These are phyloP conservation scores for Lepidocolaptes lacrymiger DNA, from an alignment of 2,797 vertebrate species.

Conservation along the genomic window DNA sequence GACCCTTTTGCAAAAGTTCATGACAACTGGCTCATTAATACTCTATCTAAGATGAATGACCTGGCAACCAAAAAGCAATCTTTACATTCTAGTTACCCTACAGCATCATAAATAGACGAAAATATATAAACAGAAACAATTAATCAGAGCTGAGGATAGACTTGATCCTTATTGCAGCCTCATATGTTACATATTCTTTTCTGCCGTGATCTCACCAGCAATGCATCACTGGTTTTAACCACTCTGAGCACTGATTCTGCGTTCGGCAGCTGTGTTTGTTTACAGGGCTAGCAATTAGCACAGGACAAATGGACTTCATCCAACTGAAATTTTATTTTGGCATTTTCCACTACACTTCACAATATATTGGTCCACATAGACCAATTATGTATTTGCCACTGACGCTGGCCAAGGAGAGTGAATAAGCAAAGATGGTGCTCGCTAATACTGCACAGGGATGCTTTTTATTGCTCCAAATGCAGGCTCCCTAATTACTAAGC, in stretches of 20 bases:
- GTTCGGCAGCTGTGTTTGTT: slow-evolving; percentile 85
- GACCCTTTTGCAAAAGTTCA: slow-evolving; percentile 8
- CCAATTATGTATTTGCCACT: slow-evolving; percentile 67
- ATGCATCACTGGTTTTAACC: slow-evolving; percentile 70
- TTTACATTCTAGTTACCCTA: slow-evolving; percentile 19
- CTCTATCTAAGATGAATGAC: neutral
- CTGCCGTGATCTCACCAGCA: slow-evolving; percentile 71
- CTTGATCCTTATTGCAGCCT: slow-evolving; percentile 31
- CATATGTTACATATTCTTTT: slow-evolving; percentile 51
- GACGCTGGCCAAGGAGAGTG: slow-evolving; percentile 40
- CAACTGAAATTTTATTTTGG: slow-evolving; percentile 66
- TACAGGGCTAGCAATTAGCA: slow-evolving; percentile 76
- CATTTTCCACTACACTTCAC: slow-evolving; percentile 73
- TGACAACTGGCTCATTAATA: neutral
- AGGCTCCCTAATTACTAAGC: neutral
- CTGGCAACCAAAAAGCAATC: slow-evolving; percentile 11
- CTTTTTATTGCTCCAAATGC: neutral
- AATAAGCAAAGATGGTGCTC: slow-evolving; percentile 12
- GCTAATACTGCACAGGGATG: neutral
- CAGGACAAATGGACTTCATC: slow-evolving; percentile 73
- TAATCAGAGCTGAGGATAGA: slow-evolving; percentile 34
- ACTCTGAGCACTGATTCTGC: slow-evolving; percentile 69
- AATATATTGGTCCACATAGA: slow-evolving; percentile 70
- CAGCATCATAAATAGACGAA: slow-evolving; percentile 16
- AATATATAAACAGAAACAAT: slow-evolving; percentile 47